Percentiles rank a stretch among this genome's conserved stretches.
These are phyloP conservation scores for Drosophila quinaria DNA, from an alignment of 2,888 invertebrate genomes.

Conservation along the genomic window DNA sequence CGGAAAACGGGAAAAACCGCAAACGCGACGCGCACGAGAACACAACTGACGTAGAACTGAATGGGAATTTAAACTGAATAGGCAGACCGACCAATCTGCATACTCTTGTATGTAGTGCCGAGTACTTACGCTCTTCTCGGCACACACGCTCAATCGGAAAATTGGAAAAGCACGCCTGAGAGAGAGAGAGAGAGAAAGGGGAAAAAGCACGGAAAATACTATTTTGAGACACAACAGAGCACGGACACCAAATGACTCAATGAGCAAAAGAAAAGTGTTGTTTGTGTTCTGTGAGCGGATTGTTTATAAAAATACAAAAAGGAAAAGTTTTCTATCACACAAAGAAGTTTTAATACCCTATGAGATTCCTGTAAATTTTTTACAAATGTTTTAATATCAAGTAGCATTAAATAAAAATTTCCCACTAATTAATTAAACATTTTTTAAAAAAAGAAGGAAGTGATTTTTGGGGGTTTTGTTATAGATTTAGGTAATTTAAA, in stretches of 20 bases:
- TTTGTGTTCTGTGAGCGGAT: conserved; percentile 6
- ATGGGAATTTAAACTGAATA: conserved; percentile 31
- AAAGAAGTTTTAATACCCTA: neutral
- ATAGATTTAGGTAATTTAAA: too few species aligned
- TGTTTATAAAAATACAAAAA: conserved; percentile 4
- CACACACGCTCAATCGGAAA: conserved; percentile 50
- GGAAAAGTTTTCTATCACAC: neutral
- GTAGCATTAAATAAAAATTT: too few species aligned
- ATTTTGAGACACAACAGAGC: conserved; percentile 52
- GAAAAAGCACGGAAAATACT: conserved; percentile 46
- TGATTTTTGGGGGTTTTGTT: too few species aligned
- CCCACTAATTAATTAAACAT: too few species aligned
- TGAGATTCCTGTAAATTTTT: neutral
- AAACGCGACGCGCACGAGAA: conserved; percentile 67
- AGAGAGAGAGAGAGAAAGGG: neutral
- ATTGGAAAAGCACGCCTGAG: conserved; percentile 8
- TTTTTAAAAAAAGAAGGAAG: too few species aligned
- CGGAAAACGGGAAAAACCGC: conserved; percentile 41
- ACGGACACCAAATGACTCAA: conserved; percentile 57
- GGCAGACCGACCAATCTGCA: conserved; percentile 21
- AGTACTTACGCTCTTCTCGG: conserved; percentile 33
- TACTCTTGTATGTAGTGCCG: neutral
- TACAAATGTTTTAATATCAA: neutral
- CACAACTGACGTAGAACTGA: conserved; percentile 75
- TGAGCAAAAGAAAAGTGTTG: conserved; percentile 34